Evolutionary conservation across 2,888 invertebrate species (phyloP).

Genomic region (Phengaris alcon): DNA sequence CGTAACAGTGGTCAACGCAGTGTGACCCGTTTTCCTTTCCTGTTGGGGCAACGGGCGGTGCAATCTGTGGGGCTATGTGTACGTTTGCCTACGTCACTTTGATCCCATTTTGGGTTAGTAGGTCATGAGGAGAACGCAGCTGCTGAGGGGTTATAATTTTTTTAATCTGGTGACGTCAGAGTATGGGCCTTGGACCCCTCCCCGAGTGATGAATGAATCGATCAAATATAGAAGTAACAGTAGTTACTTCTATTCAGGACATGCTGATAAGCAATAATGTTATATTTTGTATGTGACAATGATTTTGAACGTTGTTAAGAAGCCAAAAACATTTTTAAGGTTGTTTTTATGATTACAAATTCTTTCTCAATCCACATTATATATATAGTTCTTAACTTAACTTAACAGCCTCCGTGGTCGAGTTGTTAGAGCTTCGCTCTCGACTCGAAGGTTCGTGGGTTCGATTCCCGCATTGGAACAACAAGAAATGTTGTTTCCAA

Average conservation of each 20-base stretch:
- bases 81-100: constrained; percentile 68
- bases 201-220: constrained; percentile 72
- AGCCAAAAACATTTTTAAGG: neutral
- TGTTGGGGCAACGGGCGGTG: constrained; percentile 33
- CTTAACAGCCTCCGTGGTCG: no score
- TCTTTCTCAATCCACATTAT: no score
- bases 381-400: no score
- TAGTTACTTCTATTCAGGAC: neutral
- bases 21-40: constrained; percentile 38
- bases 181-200: constrained; percentile 47
- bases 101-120: constrained; percentile 71
- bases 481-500: no score
- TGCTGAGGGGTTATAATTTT: constrained; percentile 61
- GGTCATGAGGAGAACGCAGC: constrained; percentile 73
- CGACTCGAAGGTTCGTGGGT: no score
- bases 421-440: no score
- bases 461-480: no score
- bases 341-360: neutral
- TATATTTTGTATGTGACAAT: no score
- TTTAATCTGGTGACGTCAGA: constrained; percentile 69
- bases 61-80: constrained; percentile 50
- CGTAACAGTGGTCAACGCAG: constrained; percentile 48
- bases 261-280: neutral
- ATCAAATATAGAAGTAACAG: constrained; percentile 17
- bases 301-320: no score